Evolutionary conservation across 2,797 vertebrate genomes (phyloP), one percentile per base, ranked within the genome.

Genomic region (Tiaroga cobitis): DNA sequence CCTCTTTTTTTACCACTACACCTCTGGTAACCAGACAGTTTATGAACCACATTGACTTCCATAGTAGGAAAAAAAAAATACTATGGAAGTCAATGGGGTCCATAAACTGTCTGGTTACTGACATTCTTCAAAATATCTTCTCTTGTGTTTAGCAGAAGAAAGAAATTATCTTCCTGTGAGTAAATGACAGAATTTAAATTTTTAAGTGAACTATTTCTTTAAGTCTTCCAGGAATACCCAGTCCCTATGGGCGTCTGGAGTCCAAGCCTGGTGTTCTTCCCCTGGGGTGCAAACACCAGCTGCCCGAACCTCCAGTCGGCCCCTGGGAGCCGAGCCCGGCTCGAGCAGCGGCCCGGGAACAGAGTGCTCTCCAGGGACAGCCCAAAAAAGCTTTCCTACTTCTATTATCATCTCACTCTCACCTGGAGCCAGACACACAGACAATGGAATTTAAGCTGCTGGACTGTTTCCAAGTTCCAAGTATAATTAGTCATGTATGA

Each of bases 191-290:
- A 46, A 15, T 46, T 46, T 46, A 5, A 0, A 16, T 2, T 46
- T 46, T 46, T 15, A 46, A 46, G 15, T 5, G 13, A 16, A 5
- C 15, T 15, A 46, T 46, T 46, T 46, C 43, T 46, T 46, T 16
- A 79, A 72, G 83, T 73, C 56, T 86, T 82, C 67, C 79, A 86
- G 84, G 70, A 84, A 81, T 68, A 84, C 73, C 54, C n/a, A 0
- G 7, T 39, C 67, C 69, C 67, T 54, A 63, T 13, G 10, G 56
- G 65, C 8, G 26, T 26, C 41, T 74, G 39, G 34, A 46, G 39
- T 75, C 72, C 46, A 49, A 41, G 79, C 54, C 6, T 39, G 49
- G 26, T 79, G 67, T 65, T 69, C 29, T 18, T 43, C 76, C 76
- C 79, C 68, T 56, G 41, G 56, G 70, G 15, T 49, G 41, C 41